A percentile compares a stretch with the other conserved stretches of the same genome.
phyloP scores from a whole-genome alignment of 2,888 invertebrate species.

The Lasioglossum oenotherae region DNA sequence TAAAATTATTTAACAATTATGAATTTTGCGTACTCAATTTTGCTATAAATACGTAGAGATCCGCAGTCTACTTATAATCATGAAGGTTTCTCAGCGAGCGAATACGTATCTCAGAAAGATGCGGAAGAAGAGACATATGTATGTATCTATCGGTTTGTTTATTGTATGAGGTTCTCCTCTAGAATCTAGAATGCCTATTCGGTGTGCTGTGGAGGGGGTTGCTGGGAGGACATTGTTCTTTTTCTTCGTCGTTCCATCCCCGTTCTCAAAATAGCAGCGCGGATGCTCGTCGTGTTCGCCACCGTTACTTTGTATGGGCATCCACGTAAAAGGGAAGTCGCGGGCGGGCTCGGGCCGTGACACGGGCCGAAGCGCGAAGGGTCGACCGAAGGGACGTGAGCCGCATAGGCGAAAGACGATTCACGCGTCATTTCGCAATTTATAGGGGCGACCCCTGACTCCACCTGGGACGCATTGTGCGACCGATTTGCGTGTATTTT shows the following conservation, averaged over 20 bases:
- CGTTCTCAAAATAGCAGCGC: conserved; percentile 13
- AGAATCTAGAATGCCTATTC: background rate
- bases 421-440: conserved; percentile 42
- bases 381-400: conserved; percentile 10
- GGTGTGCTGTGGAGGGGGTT: background rate
- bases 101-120: background rate
- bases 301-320: conserved; percentile 14
- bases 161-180: background rate
- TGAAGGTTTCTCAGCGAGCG: background rate
- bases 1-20: too few relatives aligned
- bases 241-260: background rate
- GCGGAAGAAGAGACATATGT: background rate
- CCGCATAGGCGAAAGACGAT: conserved; percentile 19
- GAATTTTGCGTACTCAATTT: too few relatives aligned
- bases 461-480: background rate
- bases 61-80: too few relatives aligned
- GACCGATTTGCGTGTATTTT: conserved; percentile 2
- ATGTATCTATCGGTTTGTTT: background rate
- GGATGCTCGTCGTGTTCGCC: background rate
- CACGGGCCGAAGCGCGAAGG: background rate
- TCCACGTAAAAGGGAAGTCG: conserved; percentile 7
- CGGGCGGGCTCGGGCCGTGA: background rate
- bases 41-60: too few relatives aligned
- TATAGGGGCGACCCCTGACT: conserved; percentile 6
- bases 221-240: conserved; percentile 49